Evolutionary conservation across 2,888 invertebrate species (phyloP), one percentile per base, ranked within the genome.

Genomic region (Mesochorus sp.): DNA sequence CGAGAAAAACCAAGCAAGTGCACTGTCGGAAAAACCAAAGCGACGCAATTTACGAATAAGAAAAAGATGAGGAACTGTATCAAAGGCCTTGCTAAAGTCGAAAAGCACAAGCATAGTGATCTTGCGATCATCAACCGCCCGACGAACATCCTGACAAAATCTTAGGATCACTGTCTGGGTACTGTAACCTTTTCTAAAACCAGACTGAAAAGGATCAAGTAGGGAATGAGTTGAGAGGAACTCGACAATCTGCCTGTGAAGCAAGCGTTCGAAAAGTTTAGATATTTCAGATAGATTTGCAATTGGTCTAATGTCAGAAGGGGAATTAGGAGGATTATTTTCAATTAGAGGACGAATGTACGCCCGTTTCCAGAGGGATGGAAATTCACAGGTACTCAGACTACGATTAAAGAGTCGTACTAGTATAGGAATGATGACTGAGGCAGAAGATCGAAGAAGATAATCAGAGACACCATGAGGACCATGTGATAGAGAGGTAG

Each of bases 51-150:
- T n/a, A n/a, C n/a, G 47, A 1, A 12, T 26, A 44, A 34, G 37
- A 55, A 19, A 62, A 82, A 42, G 76, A 81, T 57, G 59, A 70
- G 28, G 79, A 24, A n/a, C 28, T 14, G 3, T 57, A 24, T 70
- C 70, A 3, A 70, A 19, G 4, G 26, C 70, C 0, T 0, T 5
- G 0, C 70, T 12, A 1, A n/a, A n/a, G n/a, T n/a, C n/a, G n/a
- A n/a, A n/a, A n/a, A n/a, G n/a, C n/a, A n/a, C n/a, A n/a, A n/a
- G n/a, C n/a, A n/a, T n/a, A n/a, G n/a, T n/a, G n/a, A n/a, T n/a
- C n/a, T n/a, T n/a, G n/a, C n/a, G n/a, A n/a, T n/a, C n/a, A n/a
- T n/a, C n/a, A n/a, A n/a, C n/a, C n/a, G n/a, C n/a, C n/a, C n/a
- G n/a, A n/a, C n/a, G n/a, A n/a, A 59, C 17, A n/a, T 68, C 68